These are phyloP conservation scores for Ephydatia muelleri DNA, from an alignment of 37 sponge, comb jelly and placozoan genomes.

Conservation along the genomic window DNA sequence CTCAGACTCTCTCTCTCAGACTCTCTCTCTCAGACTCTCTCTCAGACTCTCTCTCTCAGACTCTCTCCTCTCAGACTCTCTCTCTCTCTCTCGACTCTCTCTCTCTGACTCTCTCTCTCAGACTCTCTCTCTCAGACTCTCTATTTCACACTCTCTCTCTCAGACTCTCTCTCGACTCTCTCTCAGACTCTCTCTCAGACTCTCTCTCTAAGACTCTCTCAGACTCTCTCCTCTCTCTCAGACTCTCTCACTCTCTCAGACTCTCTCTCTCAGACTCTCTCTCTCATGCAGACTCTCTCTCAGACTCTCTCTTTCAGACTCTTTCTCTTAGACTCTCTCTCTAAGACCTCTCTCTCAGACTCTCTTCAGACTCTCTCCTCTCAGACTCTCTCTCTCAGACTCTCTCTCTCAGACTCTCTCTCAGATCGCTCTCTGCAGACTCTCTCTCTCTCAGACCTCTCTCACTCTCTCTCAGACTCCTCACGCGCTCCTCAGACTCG, in stretches of 20 bases:
- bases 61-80: conserved; percentile 37
- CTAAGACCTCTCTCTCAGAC: conserved; percentile 24
- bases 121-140: conserved; percentile 36
- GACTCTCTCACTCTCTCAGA: conserved; percentile 37
- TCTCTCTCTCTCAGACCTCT: conserved; percentile 18
- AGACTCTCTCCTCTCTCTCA: conserved; percentile 46
- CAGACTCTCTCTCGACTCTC: conserved; percentile 23
- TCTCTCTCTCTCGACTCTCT: conserved; percentile 57
- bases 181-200: conserved; percentile 49
- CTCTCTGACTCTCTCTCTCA: conserved; percentile 43
- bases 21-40: conserved; percentile 32
- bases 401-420: conserved; percentile 31
- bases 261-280: conserved; percentile 33
- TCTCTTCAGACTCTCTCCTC: conserved; percentile 38
- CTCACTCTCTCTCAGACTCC: conserved; percentile 51
- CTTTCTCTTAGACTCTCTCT: conserved; percentile 27
- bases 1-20: conserved; percentile 24
- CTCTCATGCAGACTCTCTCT: conserved; percentile 34
- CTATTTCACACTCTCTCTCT: conserved; percentile 27
- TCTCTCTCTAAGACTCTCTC: no score
- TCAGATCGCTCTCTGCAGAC: conserved; percentile 6
- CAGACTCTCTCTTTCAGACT: conserved; percentile 30
- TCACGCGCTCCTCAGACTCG: conserved; percentile 27
- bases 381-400: conserved; percentile 33
- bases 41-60: conserved; percentile 17